phyloP scores from a whole-genome alignment of 2,888 invertebrate species.

The Drosophila tanythrix region DNA sequence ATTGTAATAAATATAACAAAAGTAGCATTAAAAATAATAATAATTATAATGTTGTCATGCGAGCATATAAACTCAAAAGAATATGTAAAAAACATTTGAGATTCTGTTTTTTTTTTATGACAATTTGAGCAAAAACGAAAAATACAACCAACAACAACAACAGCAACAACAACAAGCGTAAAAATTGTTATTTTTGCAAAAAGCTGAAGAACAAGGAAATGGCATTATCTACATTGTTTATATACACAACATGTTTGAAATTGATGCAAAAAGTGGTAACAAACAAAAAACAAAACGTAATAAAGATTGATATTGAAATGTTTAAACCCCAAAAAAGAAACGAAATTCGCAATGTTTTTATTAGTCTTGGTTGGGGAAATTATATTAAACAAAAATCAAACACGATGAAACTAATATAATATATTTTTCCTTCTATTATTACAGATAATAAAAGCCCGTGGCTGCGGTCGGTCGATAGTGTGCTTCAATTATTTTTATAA shows the following conservation, averaged over 20 bases:
- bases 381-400: background rate
- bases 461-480: no score
- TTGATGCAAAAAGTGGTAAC: conserved; percentile 77
- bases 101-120: conserved; percentile 67
- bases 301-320: conserved; percentile 83
- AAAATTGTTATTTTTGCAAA: conserved; percentile 75
- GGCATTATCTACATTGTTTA: conserved; percentile 73
- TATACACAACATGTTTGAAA: conserved; percentile 80
- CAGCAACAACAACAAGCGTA: conserved; percentile 26
- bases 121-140: conserved; percentile 42
- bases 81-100: conserved; percentile 66
- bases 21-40: conserved; percentile 64
- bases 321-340: conserved; percentile 77
- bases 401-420: conserved; percentile 21
- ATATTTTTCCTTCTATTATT: conserved; percentile 35
- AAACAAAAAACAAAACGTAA: conserved; percentile 72
- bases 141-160: conserved; percentile 33
- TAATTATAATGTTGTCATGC: conserved; percentile 57
- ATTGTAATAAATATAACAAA: conserved; percentile 58
- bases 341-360: conserved; percentile 35
- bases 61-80: conserved; percentile 33
- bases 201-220: conserved; percentile 53
- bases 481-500: background rate
- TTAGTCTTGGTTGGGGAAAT: conserved; percentile 11
- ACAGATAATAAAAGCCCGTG: conserved; percentile 24